phyloP scores from a whole-genome alignment of 2,113 vertebrate species.

The Trogon melanurus region DNA sequence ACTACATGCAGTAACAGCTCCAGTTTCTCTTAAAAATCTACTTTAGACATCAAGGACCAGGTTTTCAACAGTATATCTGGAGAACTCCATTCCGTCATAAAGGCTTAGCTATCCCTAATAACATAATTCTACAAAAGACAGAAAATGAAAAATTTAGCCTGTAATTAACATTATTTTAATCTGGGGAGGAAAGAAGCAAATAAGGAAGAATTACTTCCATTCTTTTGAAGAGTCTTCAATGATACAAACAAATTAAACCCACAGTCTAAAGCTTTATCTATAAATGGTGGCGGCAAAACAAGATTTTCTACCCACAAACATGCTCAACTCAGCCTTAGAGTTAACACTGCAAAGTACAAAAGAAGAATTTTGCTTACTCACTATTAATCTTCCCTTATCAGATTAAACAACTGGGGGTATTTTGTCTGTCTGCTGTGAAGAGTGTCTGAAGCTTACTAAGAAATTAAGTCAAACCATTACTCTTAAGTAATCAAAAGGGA shows the following conservation, averaged over 20 bases:
- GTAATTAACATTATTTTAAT: conserved; percentile 1
- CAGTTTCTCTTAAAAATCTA: background rate
- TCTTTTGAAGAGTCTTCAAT: conserved; percentile 6
- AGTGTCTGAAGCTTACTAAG: background rate
- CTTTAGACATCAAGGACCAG: background rate
- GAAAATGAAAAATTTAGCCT: background rate
- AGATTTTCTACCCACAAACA: background rate
- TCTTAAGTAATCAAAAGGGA: background rate
- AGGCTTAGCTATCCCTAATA: background rate
- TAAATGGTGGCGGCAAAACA: background rate
- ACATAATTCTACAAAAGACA: background rate
- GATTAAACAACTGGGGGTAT: background rate
- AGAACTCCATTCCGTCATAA: background rate
- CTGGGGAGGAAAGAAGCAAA: background rate
- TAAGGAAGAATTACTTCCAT: background rate
- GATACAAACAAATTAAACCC: background rate
- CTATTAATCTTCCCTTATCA: background rate
- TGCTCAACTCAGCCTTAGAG: background rate
- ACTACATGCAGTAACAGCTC: background rate
- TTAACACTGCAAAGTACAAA: background rate
- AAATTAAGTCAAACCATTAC: background rate
- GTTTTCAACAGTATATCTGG: background rate
- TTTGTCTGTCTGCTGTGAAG: background rate
- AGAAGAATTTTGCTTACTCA: background rate
- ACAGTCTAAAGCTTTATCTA: background rate